Base-by-base conservation (phyloP, 1,140 invertebrate species). In the Penaeus japonicus region DNA sequence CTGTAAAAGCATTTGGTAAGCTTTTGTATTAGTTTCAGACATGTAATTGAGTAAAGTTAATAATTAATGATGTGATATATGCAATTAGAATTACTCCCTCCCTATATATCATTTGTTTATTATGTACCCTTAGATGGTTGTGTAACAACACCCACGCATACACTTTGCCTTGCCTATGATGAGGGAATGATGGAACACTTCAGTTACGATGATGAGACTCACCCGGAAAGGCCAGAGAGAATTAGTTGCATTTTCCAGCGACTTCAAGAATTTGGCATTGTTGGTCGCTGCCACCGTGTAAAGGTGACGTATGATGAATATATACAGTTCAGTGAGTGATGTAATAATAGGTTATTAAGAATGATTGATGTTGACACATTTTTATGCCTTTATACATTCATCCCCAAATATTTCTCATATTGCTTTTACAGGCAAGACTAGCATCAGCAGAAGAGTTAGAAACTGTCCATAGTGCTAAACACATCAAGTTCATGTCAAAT, bases 401-500 rank as follows among this genome's bases (percentile, higher is more conserved):
- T 30, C 15, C 15, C 10, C 62, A 24, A 70, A 70, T 70, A 5
- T 53, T 30, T 81, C 32, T 39, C 15, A 24, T 24, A 20, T 55
- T 22, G 17, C 5, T 24, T 22, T 22, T 54, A 0, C 89, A 95
- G 93, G 92, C 94, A 77, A 92, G 94, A 87, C 70, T 91, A 15
- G 96, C 96, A n/a, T 95, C 94, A 4, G 94, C 94, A 84, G 94
- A 95, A 78, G 96, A 97, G 91, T 92, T 97, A 77, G 92, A 94
- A 0, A 91, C 95, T 5, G 94, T 94, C 2, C 96, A 97, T 91
- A 94, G 94, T 0, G 91, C 93, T 15, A 92, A 94, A 20, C 95
- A 96, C 91, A 92, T 97, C 0, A 93, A 95, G 24, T 93, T 92
- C 55, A 93, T 96, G 90, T 94, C 94, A 89, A 91, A 92, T 12